Evolutionary conservation across 2,888 invertebrate genomes (phyloP).

Genomic region (Idaea biselata): DNA sequence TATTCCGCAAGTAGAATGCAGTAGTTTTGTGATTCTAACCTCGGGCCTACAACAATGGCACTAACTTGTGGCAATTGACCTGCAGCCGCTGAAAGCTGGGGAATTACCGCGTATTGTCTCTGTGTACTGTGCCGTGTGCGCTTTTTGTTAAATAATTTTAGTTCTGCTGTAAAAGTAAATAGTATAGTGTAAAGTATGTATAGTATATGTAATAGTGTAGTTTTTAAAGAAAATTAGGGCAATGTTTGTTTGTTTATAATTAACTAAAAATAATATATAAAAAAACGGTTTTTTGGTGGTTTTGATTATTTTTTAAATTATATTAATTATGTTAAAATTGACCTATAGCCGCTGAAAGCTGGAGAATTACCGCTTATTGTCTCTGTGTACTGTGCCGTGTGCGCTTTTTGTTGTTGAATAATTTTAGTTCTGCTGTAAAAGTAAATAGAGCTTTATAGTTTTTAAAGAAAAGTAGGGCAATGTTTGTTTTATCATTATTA

Average conservation of each 20-base stretch:
- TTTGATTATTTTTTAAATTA: too few relatives aligned
- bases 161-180: background rate
- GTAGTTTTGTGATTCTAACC: background rate
- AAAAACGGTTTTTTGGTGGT: too few relatives aligned
- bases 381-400: conserved; percentile 4
- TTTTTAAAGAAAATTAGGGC: too few relatives aligned
- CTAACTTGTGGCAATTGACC: conserved; percentile 11
- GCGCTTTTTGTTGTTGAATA: too few relatives aligned
- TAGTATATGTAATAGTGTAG: too few relatives aligned
- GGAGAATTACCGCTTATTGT: conserved; percentile 18
- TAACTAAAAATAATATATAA: too few relatives aligned
- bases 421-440: too few relatives aligned
- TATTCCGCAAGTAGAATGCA: background rate
- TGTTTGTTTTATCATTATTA: too few relatives aligned
- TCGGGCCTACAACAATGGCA: background rate
- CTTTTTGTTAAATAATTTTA: background rate
- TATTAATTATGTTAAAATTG: conserved; percentile 9
- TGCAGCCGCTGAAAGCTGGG: conserved; percentile 8
- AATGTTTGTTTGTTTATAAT: too few relatives aligned
- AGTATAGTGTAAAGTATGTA: too few relatives aligned
- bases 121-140: background rate
- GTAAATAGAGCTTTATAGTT: too few relatives aligned
- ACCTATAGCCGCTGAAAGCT: conserved; percentile 7
- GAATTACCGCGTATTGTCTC: conserved; percentile 17
- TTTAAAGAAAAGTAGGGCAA: too few relatives aligned